Evolutionary conservation across 2,797 vertebrate genomes (phyloP), one percentile per base, ranked within the genome.

Genomic region (Knipowitschia caucasica): DNA sequence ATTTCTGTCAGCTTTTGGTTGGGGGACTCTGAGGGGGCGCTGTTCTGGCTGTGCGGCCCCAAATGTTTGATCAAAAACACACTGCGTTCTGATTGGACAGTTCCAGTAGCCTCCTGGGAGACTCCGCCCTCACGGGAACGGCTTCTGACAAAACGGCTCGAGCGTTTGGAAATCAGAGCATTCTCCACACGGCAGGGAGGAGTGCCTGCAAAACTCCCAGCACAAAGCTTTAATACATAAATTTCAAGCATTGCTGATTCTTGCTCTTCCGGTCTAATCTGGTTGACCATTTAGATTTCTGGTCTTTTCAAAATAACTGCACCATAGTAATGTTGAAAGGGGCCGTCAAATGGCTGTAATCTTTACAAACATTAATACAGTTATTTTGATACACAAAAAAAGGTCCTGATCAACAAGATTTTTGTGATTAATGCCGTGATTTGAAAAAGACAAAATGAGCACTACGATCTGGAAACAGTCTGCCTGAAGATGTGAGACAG

Each of bases 201-300:
- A 88, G 72, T 82, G 86, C 82, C 84, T 88, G 87, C 85, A 84
- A 86, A 89, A 89, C 85, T 84, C 82, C 63, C 69, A 81, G 82
- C 84, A 89, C 87, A 89, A 89, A 89, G 86, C 85, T 89, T 90
- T 89, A 89, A 90, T 91, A 90, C 89, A 91, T 92, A 91, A 89
- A 91, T 92, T 91, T 92, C 89, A 90, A 87, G 89, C 88, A 89
- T 89, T 91, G 84, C 80, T 89, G 89, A 84, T 88, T 90, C 87
- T 83, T 86, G 87, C 81, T 87, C 84, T 88, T 86, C 86, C 86
- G 79, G 81, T 89, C 80, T 89, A 91, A 91, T 90, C 87, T 87
- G 75, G 70, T 89, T 86, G 82, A 79, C 76, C 73, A 73, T 78
- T 88, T 84, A 85, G 77, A 85, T 87, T 83, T 85, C 73, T 77